Percentiles rank a stretch among this genome's conserved stretches.
These are phyloP conservation scores for Dasypogon diadema DNA, from an alignment of 2,888 invertebrate species.

Conservation along the genomic window DNA sequence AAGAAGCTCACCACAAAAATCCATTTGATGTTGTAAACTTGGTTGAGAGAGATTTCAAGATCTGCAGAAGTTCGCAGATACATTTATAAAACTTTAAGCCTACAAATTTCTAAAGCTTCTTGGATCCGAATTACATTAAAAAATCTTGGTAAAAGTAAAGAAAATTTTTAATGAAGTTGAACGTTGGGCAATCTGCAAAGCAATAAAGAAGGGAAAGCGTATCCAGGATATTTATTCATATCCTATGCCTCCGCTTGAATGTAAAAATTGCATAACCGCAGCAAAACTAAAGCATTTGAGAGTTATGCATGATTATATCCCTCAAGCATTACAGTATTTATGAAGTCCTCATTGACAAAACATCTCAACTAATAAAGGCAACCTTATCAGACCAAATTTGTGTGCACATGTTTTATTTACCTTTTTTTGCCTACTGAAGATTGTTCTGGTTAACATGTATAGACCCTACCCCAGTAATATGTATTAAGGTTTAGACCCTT, in stretches of 20 bases:
- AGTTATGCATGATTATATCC: neutral
- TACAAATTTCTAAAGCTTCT: neutral
- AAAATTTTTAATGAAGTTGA: neutral
- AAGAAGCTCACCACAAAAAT: neutral
- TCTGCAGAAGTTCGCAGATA: neutral
- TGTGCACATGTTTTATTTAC: neutral
- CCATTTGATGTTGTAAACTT: neutral
- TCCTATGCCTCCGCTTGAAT: neutral
- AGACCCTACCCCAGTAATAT: too few species aligned
- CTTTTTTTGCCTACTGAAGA: neutral
- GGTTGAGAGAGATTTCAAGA: neutral
- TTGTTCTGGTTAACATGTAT: too few species aligned
- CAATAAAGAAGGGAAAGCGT: neutral
- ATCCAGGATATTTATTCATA: neutral
- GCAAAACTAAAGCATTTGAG: neutral
- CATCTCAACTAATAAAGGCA: neutral
- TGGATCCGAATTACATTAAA: neutral
- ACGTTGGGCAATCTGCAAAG: neutral
- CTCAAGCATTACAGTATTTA: neutral
- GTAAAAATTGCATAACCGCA: neutral
- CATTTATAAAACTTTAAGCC: neutral
- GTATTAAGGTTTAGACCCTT: too few species aligned
- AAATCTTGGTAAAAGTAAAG: neutral
- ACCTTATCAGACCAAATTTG: neutral
- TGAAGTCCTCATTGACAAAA: neutral